Base-by-base conservation (phyloP, 1,140 invertebrate species). In the Drosophila bifasciata region DNA sequence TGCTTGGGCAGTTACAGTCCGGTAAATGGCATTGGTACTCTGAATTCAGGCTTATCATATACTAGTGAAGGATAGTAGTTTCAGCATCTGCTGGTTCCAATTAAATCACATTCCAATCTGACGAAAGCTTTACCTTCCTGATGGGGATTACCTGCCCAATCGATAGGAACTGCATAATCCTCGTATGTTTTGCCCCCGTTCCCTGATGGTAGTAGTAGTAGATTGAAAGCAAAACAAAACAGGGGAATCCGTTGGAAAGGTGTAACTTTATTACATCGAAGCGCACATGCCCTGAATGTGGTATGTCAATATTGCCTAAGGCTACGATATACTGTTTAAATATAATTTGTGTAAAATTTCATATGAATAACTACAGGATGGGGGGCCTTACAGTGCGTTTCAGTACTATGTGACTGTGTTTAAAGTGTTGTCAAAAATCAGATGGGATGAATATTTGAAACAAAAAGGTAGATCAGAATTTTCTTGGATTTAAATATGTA, bases 51-150 rank as follows among this genome's bases (percentile, higher is more conserved):
- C 8, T 16, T 32, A 25, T 1, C 2, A 16, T 23, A 2, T 17
- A 7, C 48, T 50, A 15, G 6, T 19, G 7, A 11, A 5, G 36
- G 32, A 36, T 11, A 36, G 28, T 3, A 9, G 3, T 0, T 0
- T 3, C 28, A 32, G 28, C 9, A 11, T 13, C 11, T 48, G 15
- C 36, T 39, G 41, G 17, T 23, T 32, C 63, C 64, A 68, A 68
- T 67, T 68, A 67, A 67, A 46, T 55, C 4, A 16, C 16, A 40
- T 66, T 66, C 40, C 13, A 16, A 43, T 16, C 19, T 39, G 49
- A 21, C 15, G 7, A 36, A 36, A 36, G 32, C 2, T 17, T 5
- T n/a, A 5, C 21, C 5, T 5, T 46, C 36, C 44, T 16, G 41
- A 3, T 23, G 7, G 8, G 13, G 28, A 25, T 66, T 53, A 66